Evolutionary conservation across 35 echinoderm and acorn worm genomes (phyloP).

Genomic region (Patiria miniata): DNA sequence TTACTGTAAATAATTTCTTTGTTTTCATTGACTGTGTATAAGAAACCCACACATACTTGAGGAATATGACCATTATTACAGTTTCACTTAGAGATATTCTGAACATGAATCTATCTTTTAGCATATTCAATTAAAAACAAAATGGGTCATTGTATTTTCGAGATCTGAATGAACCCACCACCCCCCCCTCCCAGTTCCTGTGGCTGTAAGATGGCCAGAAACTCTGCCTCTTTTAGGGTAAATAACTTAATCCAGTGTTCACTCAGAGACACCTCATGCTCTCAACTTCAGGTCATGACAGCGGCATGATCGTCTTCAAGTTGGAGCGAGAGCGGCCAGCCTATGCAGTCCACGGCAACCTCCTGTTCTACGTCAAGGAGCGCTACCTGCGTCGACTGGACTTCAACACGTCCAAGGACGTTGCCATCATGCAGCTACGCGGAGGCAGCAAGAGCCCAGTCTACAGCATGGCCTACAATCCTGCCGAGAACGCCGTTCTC

Average conservation of each 20-base stretch:
- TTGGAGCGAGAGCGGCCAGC: slow-evolving; percentile 95
- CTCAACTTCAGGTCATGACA: slow-evolving; percentile 84
- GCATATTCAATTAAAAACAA: no score
- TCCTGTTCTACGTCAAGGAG: slow-evolving; percentile 98
- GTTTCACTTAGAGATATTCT: no score
- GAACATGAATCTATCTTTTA: no score
- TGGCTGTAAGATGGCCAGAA: no score
- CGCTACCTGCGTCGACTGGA: slow-evolving; percentile 94
- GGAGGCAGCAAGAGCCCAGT: slow-evolving; percentile 87
- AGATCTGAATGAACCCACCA: no score
- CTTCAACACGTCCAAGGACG: slow-evolving; percentile 97
- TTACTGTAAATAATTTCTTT: no score
- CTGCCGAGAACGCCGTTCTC: slow-evolving; percentile 93
- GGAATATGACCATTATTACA: no score
- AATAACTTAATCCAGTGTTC: background rate
- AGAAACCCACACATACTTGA: no score
- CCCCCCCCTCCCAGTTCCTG: no score
- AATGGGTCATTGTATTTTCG: no score
- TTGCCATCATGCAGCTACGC: slow-evolving; percentile 92
- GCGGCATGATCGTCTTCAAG: slow-evolving; percentile 99
- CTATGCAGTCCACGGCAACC: slow-evolving; percentile 86
- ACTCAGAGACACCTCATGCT: background rate
- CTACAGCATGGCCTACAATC: slow-evolving; percentile 94
- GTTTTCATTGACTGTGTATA: no score
- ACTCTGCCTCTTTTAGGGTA: no score